Conservation (phyloP, 2,797 vertebrate genomes). For the Lindbergichthys nudifrons region DNA sequence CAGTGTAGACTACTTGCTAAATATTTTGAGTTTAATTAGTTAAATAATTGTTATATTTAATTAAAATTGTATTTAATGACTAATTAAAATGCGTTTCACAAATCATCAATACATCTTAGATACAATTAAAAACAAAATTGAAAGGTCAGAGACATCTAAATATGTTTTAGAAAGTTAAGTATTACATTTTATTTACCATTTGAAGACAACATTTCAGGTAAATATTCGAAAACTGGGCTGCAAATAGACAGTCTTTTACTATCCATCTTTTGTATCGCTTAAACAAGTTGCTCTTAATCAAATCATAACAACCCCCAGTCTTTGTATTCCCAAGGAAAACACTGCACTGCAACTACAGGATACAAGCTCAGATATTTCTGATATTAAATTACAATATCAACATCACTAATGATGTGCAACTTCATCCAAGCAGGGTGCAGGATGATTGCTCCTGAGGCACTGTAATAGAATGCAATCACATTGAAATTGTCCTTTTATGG, state of each 20-base stretch:
- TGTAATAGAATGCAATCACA: conserved; percentile 11
- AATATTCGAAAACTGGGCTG: neutral
- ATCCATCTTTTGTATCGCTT: neutral
- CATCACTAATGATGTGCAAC: conserved; percentile 31
- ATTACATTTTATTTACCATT: neutral
- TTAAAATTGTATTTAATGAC: too few relatives aligned
- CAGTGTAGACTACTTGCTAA: neutral
- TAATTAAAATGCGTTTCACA: neutral
- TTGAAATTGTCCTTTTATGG: neutral
- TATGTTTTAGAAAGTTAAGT: neutral
- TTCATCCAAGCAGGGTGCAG: neutral
- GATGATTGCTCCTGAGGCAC: neutral
- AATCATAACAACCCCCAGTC: conserved; percentile 32
- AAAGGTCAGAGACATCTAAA: neutral
- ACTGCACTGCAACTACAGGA: conserved; percentile 2
- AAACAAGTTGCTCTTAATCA: conserved; percentile 18
- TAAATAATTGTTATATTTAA: too few relatives aligned
- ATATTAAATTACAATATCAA: conserved; percentile 15
- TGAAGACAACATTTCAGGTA: neutral
- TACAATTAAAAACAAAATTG: neutral
- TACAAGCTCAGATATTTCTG: neutral
- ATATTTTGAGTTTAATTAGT: neutral
- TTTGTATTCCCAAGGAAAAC: conserved; percentile 15
- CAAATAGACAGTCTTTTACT: neutral
- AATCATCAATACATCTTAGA: neutral